Evolutionary conservation across 1,140 invertebrate genomes (phyloP).

Genomic region (Bradynema listronoti): DNA sequence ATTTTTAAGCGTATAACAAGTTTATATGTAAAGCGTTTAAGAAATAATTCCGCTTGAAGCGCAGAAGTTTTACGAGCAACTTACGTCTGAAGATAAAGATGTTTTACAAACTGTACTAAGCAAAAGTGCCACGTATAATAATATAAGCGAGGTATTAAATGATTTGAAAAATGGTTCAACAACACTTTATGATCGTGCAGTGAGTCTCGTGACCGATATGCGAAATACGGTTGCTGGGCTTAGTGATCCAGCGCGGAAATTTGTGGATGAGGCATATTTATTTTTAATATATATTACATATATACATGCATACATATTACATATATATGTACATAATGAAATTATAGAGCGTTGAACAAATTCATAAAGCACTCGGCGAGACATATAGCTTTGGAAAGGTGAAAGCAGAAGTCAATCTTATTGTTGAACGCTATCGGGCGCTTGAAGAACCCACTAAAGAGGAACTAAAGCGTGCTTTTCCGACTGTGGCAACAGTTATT

Average conservation of each 20-base stretch:
- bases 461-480: conserved; percentile 30
- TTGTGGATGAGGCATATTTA: conserved; percentile 40
- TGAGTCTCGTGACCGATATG: conserved; percentile 32
- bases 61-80: conserved; percentile 31
- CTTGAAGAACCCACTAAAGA: conserved; percentile 36
- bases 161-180: conserved; percentile 35
- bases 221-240: conserved; percentile 30
- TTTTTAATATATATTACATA: not conserved
- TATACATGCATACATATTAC: too few species aligned
- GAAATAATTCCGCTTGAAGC: conserved; percentile 32
- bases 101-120: conserved; percentile 37
- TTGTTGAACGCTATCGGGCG: conserved; percentile 27
- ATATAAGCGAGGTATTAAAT: conserved; percentile 10
- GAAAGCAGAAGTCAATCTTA: conserved; percentile 31
- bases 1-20: conserved; percentile 7
- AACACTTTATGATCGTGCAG: conserved; percentile 39
- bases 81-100: conserved; percentile 31
- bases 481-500: conserved; percentile 25
- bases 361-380: conserved; percentile 30
- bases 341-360: conserved; percentile 38
- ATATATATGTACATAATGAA: not conserved
- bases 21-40: too few species aligned
- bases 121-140: conserved; percentile 29
- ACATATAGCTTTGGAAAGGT: conserved; percentile 27
- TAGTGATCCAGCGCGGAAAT: conserved; percentile 30